Percentiles rank a stretch among this genome's conserved stretches.
Conservation (phyloP, 2,797 vertebrate genomes). For the Poeciliopsis paucimaculata region DNA sequence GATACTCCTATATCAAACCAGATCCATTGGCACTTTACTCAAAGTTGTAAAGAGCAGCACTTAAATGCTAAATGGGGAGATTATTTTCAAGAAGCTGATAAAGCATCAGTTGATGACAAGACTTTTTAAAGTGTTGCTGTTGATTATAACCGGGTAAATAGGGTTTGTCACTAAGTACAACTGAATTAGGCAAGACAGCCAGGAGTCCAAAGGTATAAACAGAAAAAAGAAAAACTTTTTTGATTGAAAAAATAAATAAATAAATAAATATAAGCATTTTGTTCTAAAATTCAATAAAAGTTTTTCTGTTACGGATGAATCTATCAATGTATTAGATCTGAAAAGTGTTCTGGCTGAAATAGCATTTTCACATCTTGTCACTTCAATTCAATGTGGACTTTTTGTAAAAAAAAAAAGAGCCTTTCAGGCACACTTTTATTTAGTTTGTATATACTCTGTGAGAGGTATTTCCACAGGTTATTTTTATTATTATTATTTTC, state of each 20-base stretch:
- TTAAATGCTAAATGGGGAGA: neutral
- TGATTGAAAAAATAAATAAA: neutral
- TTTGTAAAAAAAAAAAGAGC: neutral
- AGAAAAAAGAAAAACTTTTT: neutral
- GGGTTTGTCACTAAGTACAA: neutral
- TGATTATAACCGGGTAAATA: neutral
- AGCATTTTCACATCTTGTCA: neutral
- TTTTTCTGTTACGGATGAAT: neutral
- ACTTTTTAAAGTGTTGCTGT: neutral
- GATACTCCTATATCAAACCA: neutral
- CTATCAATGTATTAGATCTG: neutral
- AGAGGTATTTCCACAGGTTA: neutral
- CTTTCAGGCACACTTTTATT: neutral
- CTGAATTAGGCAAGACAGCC: neutral
- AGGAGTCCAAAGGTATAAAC: neutral
- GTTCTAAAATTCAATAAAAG: neutral
- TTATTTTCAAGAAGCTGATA: neutral
- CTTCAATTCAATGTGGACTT: neutral
- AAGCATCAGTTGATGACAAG: neutral
- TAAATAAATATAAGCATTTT: neutral
- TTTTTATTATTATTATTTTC: neutral
- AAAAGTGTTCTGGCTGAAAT: neutral
- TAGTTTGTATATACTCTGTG: neutral
- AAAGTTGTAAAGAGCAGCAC: neutral
- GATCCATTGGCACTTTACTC: neutral